Evolutionary conservation across 2,113 vertebrate genomes (phyloP).

Genomic region (Percina caprodes): DNA sequence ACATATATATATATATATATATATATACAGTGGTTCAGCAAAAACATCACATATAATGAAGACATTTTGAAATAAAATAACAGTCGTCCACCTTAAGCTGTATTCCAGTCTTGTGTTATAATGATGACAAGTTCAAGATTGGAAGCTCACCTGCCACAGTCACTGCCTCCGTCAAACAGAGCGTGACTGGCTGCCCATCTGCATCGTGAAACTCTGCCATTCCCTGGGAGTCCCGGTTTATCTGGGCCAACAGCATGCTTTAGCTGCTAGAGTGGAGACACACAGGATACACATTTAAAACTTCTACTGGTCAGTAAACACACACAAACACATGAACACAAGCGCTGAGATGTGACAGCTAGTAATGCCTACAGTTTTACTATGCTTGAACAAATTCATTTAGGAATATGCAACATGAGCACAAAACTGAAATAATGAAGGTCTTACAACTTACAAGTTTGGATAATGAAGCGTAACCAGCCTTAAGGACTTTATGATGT

Average conservation of each 20-base stretch:
- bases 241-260: constrained; percentile 98
- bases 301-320: background rate
- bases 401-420: background rate
- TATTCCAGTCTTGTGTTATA: background rate
- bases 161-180: constrained; percentile 96
- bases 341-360: background rate
- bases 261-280: constrained; percentile 76
- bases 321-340: background rate
- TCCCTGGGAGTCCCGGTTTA: constrained; percentile 97
- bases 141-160: constrained; percentile 90
- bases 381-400: background rate
- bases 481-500: background rate
- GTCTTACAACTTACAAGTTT: background rate
- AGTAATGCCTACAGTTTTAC: background rate
- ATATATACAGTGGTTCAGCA: too few relatives aligned
- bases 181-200: constrained; percentile 95
- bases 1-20: too few relatives aligned
- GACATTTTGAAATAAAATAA: background rate
- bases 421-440: background rate
- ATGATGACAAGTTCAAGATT: background rate
- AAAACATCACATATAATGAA: background rate
- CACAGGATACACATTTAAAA: constrained; percentile 7
- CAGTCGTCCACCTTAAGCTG: too few relatives aligned
- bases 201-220: constrained; percentile 97
- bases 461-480: background rate